Base-by-base conservation (phyloP, 30 jellyfish, hydroid and myxozoan genomes). In the Aurelia coerulea region DNA sequence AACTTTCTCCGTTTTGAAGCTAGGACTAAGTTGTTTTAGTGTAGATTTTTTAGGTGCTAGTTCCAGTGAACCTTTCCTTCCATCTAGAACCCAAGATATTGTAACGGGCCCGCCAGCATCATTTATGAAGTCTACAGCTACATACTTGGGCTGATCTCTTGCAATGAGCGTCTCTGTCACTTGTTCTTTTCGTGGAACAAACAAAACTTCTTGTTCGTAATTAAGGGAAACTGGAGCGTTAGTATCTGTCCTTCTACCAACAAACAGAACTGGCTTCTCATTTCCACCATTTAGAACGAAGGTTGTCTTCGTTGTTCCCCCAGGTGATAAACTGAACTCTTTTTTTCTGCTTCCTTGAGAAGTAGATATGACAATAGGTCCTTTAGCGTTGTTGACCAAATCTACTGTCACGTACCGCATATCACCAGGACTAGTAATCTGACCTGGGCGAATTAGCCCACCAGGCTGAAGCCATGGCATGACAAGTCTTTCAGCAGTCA, bases 171-270 rank as follows among this genome's bases (percentile, higher is more conserved):
- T 35, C 39, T 79, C 89, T 6, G 67, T 65, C 3, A 65, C 89
- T 52, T 79, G 39, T n/a, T 79, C 80, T 29, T 65, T 65, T 11
- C 89, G 80, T 62, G 89, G 89, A 13, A 64, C 29, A 79, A 56
- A 79, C 60, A 65, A 42, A 12, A 14, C 31, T 15, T 65, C 37
- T 34, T n/a, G 68, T 8, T 6, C 1, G 34, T 67, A 32, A 49
- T 79, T 79, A 10, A 79, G 52, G 1, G 89, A 63, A 3, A 79
- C 80, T 14, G 41, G 59, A 18, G 42, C 11, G 15, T 42, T n/a
- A 0, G 71, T 64, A 33, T 79, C 89, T 41, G 31, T 5, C 53
- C 89, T 64, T 65, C 52, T 65, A 14, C 89, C 89, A 39, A 56
- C 51, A 16, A 79, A 64, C 72, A 41, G 4, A 3, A 79, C 34